Conservation (phyloP, 64 coral and sea anemone species). For the Montipora efflorescens region DNA sequence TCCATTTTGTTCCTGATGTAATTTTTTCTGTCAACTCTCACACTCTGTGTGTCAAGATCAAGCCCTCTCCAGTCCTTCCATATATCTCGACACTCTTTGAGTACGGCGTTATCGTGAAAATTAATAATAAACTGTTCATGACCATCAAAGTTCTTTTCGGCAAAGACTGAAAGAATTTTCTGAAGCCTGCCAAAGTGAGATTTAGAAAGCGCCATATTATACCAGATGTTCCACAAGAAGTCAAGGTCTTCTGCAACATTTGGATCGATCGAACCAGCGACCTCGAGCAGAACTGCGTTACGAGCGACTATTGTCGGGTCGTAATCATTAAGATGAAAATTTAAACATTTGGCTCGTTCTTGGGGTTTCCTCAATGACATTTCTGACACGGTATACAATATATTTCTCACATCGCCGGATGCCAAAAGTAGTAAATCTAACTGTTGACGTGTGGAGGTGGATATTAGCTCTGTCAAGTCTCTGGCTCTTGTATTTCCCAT, state of each 20-base stretch:
- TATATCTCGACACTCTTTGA: conserved; percentile 51
- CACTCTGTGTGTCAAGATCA: conserved; percentile 22
- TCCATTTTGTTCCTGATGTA: neutral
- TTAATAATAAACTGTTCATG: neutral
- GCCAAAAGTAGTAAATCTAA: no score
- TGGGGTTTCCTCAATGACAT: conserved; percentile 41
- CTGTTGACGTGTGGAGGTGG: conserved; percentile 32
- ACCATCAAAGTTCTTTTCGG: neutral
- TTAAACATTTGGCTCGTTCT: conserved; percentile 25
- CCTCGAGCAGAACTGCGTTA: conserved; percentile 43
- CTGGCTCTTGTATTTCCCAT: conserved; percentile 61
- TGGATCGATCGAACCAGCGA: conserved; percentile 46
- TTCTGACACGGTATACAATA: conserved; percentile 63
- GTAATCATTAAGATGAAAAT: conserved; percentile 74
- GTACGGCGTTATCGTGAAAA: conserved; percentile 15
- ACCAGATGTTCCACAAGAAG: conserved; percentile 85
- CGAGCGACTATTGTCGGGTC: conserved; percentile 70
- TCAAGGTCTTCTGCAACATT: conserved; percentile 31
- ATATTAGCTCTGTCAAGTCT: conserved; percentile 44
- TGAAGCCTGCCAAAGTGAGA: conserved; percentile 39
- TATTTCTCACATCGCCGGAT: neutral
- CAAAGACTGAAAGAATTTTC: neutral
- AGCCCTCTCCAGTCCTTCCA: conserved; percentile 70
- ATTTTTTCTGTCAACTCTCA: conserved; percentile 54
- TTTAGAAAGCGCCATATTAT: conserved; percentile 64